Base-by-base conservation (phyloP, 2,113 vertebrate genomes). In the Chinchilla lanigera region DNA sequence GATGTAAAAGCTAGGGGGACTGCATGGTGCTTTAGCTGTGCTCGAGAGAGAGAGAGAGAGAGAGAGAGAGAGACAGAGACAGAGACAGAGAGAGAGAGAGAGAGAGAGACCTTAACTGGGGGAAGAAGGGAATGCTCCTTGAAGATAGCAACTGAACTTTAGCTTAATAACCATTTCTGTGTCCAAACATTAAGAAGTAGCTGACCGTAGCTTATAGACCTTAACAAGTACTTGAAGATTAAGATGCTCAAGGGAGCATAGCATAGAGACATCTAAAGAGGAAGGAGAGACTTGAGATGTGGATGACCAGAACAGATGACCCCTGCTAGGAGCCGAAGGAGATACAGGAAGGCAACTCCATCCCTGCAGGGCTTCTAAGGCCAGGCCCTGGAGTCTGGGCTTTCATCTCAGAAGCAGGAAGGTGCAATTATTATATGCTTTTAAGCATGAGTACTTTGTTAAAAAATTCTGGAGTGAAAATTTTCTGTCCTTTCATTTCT, bases 381-480 rank as follows among this genome's bases (percentile, higher is more conserved):
- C 58, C 88, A 65, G 61, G 44, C 30, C 19, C 33, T 47, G 81
- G 38, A 89, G 38, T n/a, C 20, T 4, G 1, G 63, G n/a, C 85
- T 96, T 96, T 97, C 93, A 96, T 96, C 81, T 93, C 60, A 65
- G 63, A 88, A 81, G 65, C 58, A 94, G 88, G 44, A 95, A 90
- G 61, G 52, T 83, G 61, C 82, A 96, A 97, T 97, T 95, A 92
- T 86, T 86, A 54, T 77, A n/a, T 80, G 95, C 92, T 96, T 96
- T 97, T 86, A 96, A 90, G 92, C 94, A 96, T 30, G 65, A 73
- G 30, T 58, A 90, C 56, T 88, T 91, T 73, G n/a, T 69, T 90
- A 60, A 85, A 77, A 95, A 96, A 92, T 24, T 58, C 52, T 71
- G 67, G 71, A 97, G 92, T 95, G 65, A 92, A 93, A 92, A 33